Base-by-base conservation (phyloP, 1,140 invertebrate species). In the Caenorhabditis remanei region DNA sequence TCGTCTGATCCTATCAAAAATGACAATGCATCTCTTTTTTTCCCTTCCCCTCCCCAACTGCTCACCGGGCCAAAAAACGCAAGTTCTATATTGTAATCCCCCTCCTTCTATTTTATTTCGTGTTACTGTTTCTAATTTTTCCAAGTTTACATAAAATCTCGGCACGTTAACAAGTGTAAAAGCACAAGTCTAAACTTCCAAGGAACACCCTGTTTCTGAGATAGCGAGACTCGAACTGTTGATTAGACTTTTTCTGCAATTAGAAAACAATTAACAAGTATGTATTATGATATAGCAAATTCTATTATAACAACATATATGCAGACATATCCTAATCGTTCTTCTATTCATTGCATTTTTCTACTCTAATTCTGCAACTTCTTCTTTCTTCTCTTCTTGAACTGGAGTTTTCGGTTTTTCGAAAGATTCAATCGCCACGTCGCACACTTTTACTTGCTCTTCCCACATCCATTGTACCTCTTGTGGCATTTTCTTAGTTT, bases 401-500 rank as follows among this genome's bases (percentile, higher is more conserved):
- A 40, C 41, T n/a, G 56, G 16, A n/a, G 13, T 71, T 46, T 3
- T 79, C 11, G 46, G 13, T 14, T 79, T 79, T 14, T 79, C 46
- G 11, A 79, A 79, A 13, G 71, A 79, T 13, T 50, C 21, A 32
- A 79, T 21, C 11, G 71, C 71, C 21, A 79, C 71, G 21, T 79
- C 71, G 19, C 71, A 79, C 11, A 79, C 71, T 50, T 50, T 48
- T 7, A 79, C 46, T 24, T 79, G 71, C n/a, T 79, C 71, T 14
- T 79, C 71, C 71, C 71, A 79, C 71, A 79, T 79, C 71, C 71
- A 79, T 50, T 79, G 16, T 4, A 50, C 46, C 11, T 79, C 71
- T 9, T 48, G 50, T n/a, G 71, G 71, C 71, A 79, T 79, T 53
- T 50, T 79, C n/a, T 79, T 79, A 21, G 46, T 53, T n/a, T 79